These are phyloP conservation scores for Crocodylus rhombifer DNA, from an alignment of 2,797 vertebrate genomes.

Conservation along the genomic window DNA sequence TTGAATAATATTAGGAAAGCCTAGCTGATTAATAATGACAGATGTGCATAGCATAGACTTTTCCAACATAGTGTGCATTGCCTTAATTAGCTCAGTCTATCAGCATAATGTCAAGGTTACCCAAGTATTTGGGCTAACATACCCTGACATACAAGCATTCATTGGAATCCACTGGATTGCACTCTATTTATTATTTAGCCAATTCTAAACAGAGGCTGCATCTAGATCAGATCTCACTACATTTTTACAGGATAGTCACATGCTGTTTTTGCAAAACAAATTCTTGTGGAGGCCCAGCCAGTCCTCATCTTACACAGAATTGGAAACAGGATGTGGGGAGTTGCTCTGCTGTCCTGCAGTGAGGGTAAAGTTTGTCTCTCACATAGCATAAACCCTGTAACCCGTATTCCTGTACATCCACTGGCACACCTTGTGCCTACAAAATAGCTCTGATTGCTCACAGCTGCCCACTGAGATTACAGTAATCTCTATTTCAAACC, in stretches of 20 bases:
- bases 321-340: no score
- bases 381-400: accelerated
- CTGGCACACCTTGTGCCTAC: background rate
- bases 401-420: accelerated
- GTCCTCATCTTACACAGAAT: accelerated
- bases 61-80: background rate
- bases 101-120: constrained; percentile 18
- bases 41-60: constrained; percentile 18
- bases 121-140: background rate
- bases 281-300: background rate
- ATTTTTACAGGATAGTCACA: background rate
- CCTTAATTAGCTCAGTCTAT: background rate
- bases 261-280: background rate
- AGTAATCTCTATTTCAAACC: no score
- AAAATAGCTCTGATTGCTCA: background rate
- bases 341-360: accelerated
- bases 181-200: background rate
- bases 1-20: constrained; percentile 38
- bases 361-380: background rate
- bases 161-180: background rate
- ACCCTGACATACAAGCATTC: background rate
- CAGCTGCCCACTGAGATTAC: no score
- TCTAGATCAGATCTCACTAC: background rate
- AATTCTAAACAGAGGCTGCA: background rate
- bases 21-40: constrained; percentile 15